Percentiles rank a stretch among this genome's conserved stretches.
Conservation (phyloP, 2,888 invertebrate genomes). For the Leptarthrus brevirostris region DNA sequence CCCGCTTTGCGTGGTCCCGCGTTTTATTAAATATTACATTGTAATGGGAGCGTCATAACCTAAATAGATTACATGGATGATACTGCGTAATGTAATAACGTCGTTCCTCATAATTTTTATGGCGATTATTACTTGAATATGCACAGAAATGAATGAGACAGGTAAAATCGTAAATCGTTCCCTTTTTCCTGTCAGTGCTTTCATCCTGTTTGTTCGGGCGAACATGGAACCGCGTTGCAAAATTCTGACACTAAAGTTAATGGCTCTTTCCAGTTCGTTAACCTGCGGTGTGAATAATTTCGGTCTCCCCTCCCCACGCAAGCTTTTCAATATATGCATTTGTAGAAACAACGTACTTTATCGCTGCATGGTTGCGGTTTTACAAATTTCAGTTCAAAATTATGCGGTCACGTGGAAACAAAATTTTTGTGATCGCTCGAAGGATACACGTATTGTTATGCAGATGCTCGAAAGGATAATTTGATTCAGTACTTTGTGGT, state of each 20-base stretch:
- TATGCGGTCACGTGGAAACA: conserved; percentile 27
- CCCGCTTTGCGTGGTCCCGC: neutral
- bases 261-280: conserved; percentile 39
- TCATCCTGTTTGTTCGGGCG: too few species aligned
- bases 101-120: conserved; percentile 38
- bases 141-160: conserved; percentile 16
- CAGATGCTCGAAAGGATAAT: conserved; percentile 26
- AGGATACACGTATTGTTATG: conserved; percentile 4
- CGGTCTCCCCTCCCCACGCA: neutral
- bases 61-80: conserved; percentile 37
- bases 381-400: conserved; percentile 1
- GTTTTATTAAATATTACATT: conserved; percentile 12
- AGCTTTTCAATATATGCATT: conserved; percentile 13
- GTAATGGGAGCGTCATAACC: conserved; percentile 16
- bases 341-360: conserved; percentile 20
- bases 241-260: conserved; percentile 21
- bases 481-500: neutral
- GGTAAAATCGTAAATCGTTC: conserved; percentile 6
- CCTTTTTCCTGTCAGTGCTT: conserved; percentile 15
- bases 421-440: conserved; percentile 17
- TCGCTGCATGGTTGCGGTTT: conserved; percentile 28
- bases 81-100: conserved; percentile 33
- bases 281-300: conserved; percentile 26
- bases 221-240: neutral
- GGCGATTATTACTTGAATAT: conserved; percentile 21